Evolutionary conservation across 2,113 vertebrate genomes (phyloP), one percentile per base, ranked within the genome.

Genomic region (Alosa alosa): DNA sequence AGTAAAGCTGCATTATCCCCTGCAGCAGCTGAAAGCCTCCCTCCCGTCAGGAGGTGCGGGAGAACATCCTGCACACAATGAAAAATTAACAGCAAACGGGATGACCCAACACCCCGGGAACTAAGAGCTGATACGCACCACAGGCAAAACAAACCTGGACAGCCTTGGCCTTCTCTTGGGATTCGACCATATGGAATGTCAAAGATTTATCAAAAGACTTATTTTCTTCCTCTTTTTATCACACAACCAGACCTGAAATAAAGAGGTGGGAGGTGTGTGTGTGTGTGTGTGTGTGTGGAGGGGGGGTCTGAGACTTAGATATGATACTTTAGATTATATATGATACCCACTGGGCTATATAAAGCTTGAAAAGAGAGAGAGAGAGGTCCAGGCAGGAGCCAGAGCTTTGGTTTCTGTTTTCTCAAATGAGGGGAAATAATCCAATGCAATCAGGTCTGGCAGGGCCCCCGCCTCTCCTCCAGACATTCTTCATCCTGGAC

Each of bases 1-100:
- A 87, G 64, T 85, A 86, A 86, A 86, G 81, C 88, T 20, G 72
- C 85, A 86, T 86, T 86, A 82, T 87, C 84, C 41, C 88, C 87
- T 31, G 31, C 86, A 84, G 84, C 50, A 72, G 82, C 82, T 60
- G 55, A 60, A 60, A 60, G 55, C 55, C 55, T 60, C 72, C 64
- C 7, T 31, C 64, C 64, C 72, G 31, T 78, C 72, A 87, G 82
- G 50, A 11, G 78, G 60, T 52, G 60, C 18, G 57, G 47, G 81
- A 83, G 86, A 47, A 36, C 39, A 41, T 86, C 81, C 83, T 78
- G 82, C 86, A 36, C 84, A 60, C 22, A 60, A 81, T 84, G 84
- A 86, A 82, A 55, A 87, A 85, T 88, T 88, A 88, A 88, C 84
- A 88, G 84, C 60, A 41, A 68, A 78, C 11, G 44, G 52, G 78